A percentile compares a stretch with the other conserved stretches of the same genome.
Conservation (phyloP, 2,797 vertebrate species). For the Psittacula echo region DNA sequence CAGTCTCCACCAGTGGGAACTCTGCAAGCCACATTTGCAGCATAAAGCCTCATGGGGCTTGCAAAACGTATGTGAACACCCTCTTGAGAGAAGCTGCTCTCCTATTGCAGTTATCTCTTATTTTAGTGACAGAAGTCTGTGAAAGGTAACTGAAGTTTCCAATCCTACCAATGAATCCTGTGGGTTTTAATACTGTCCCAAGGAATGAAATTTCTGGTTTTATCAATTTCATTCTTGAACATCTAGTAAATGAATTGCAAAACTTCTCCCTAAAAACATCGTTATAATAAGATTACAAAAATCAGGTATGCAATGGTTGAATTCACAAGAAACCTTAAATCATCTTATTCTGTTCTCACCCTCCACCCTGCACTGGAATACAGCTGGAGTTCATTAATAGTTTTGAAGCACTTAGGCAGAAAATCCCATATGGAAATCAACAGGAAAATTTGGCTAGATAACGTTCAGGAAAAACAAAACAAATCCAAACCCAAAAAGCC, state of each 20-base stretch:
- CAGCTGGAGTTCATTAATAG: constrained; percentile 43
- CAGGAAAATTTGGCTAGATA: neutral
- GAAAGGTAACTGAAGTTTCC: neutral
- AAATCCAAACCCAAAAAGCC: neutral
- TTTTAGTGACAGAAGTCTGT: neutral
- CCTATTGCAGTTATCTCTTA: neutral
- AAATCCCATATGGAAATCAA: constrained; percentile 10
- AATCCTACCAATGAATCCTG: neutral
- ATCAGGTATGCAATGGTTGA: neutral
- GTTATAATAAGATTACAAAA: neutral
- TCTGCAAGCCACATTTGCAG: neutral
- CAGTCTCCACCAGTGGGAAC: neutral
- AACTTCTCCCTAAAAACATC: neutral
- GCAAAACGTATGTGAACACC: neutral
- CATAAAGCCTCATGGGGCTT: neutral
- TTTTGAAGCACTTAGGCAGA: constrained; percentile 2
- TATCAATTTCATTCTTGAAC: neutral
- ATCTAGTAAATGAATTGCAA: neutral
- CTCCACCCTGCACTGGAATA: neutral
- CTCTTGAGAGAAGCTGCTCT: neutral
- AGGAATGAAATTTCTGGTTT: neutral
- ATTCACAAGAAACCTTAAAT: neutral
- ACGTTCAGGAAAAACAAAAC: neutral
- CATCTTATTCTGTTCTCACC: neutral
- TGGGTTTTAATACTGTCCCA: neutral